Evolutionary conservation across 2,113 vertebrate genomes (phyloP).

Genomic region (Anser cygnoides): DNA sequence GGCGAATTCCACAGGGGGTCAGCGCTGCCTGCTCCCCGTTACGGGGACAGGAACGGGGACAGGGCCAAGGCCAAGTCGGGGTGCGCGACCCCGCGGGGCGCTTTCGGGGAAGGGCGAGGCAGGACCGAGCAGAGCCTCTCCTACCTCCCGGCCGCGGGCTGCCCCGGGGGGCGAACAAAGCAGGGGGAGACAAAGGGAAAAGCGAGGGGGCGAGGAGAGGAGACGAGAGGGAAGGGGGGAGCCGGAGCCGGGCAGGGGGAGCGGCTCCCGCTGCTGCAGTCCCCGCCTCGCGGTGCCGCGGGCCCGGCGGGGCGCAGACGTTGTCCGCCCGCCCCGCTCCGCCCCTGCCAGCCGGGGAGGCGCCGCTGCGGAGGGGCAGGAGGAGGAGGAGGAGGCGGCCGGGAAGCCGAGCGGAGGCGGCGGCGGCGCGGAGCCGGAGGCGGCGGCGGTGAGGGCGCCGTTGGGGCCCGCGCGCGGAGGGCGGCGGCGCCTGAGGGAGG

Average conservation of each 20-base stretch:
- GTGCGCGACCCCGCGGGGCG: not conserved
- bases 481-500: not conserved
- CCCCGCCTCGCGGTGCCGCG: constrained; percentile 16
- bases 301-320: constrained; percentile 13
- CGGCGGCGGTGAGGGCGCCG: not conserved
- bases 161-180: not conserved
- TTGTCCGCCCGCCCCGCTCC: not conserved
- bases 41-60: not conserved
- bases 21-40: not conserved
- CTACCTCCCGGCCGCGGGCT: not conserved
- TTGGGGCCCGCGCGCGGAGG: not conserved
- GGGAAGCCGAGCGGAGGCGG: not conserved
- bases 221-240: no score
- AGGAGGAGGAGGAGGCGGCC: not conserved
- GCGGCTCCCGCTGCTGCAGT: not conserved
- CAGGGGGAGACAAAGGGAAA: not conserved
- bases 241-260: not conserved
- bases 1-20: not conserved
- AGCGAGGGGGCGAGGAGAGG: not conserved
- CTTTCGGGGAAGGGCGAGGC: no score
- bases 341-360: not conserved
- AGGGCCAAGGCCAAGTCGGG: no score
- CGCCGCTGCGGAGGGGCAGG: not conserved
- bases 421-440: not conserved
- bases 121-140: no score